Evolutionary conservation across 1,140 invertebrate species (phyloP), one percentile per base, ranked within the genome.

Genomic region (Camponotus floridanus): DNA sequence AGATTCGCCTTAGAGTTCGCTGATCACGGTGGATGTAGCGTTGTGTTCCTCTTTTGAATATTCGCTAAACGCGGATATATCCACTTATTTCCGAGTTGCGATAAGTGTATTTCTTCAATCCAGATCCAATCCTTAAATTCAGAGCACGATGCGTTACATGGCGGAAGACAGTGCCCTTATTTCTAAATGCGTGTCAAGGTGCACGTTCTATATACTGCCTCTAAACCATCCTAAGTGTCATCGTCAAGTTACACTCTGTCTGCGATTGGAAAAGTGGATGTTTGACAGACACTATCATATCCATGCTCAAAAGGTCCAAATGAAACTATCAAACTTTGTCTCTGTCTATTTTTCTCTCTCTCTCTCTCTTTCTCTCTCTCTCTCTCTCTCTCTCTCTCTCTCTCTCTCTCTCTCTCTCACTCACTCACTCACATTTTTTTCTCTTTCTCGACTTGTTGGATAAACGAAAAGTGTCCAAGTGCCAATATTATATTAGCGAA

Each of bases 401-500:
- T 73, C 36, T 78, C 42, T 64, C 67, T 61, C 15, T 55, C 57
- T 76, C 57, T 65, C 5, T 67, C 26, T 80, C n/a, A 55, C 11
- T 62, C 57, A 71, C 57, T 65, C 5, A 62, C 26, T 80, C n/a
- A 55, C 11, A 57, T 4, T 83, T 61, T 51, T 15, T 48, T 13
- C 39, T 84, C 70, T 59, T 76, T 80, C 45, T 89, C 86, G 1
- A 71, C 71, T 87, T 67, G 21, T 68, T 64, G 57, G 15, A 79
- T 78, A 45, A 81, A 81, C 55, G 26, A 76, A 86, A 79, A 88
- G 21, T 51, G 48, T 90, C 59, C 88, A 93, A 92, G 92, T 93
- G 92, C 92, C 92, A 93, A 93, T 92, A 88, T 81, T 92, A 93
- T 92, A 88, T 81, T 92, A 93, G 89, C 85, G 55, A 93, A 88